A percentile compares a stretch with the other conserved stretches of the same genome.
phyloP scores from a whole-genome alignment of 2,797 vertebrate species.

The Ctenosaura bakeri region DNA sequence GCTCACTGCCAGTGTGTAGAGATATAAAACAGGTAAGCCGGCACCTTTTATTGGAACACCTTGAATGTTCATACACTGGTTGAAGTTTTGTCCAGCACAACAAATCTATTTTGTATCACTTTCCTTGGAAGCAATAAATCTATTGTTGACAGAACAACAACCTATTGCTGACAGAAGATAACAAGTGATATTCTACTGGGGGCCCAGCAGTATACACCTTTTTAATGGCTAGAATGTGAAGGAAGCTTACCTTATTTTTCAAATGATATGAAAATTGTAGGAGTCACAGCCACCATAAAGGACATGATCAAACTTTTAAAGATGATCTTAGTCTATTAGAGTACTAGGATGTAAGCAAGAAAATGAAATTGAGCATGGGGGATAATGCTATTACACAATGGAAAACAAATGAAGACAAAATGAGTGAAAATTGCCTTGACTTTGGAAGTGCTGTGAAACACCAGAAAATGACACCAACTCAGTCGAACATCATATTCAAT shows the following conservation, averaged over 20 bases:
- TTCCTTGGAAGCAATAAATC: not conserved
- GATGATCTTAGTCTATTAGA: not conserved
- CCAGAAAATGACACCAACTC: not conserved
- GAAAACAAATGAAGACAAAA: conserved; percentile 8
- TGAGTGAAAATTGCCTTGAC: not conserved
- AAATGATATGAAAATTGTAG: not conserved
- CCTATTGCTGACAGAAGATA: not conserved
- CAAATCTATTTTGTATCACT: conserved; percentile 1
- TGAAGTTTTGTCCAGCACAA: conserved; percentile 12
- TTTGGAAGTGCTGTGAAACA: not conserved
- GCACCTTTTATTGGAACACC: not conserved
- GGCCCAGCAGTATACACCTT: not conserved
- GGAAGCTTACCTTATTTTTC: not conserved
- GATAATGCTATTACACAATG: not conserved
- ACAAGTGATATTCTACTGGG: not conserved
- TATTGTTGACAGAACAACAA: not conserved
- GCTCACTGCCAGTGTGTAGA: not conserved
- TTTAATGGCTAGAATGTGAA: not conserved
- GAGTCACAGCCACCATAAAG: not conserved
- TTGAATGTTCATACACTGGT: not conserved
- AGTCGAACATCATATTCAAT: not conserved
- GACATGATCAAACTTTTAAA: not conserved
- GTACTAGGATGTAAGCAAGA: not conserved
- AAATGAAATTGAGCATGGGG: not conserved
- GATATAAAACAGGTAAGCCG: not conserved